Evolutionary conservation across 2,113 vertebrate species (phyloP), one percentile per base, ranked within the genome.

Genomic region (Pachypanchax playfairii): DNA sequence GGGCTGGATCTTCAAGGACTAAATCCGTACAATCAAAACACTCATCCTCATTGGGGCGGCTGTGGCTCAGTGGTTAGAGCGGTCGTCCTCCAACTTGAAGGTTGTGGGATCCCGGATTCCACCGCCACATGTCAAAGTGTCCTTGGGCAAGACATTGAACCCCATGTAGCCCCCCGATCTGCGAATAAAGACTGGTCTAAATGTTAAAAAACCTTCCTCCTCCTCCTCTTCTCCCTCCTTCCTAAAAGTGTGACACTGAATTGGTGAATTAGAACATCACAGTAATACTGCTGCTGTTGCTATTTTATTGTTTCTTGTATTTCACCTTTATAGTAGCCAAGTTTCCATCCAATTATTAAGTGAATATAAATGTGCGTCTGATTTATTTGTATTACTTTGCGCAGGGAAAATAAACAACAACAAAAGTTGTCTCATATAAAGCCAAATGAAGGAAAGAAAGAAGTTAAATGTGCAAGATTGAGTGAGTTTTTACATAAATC

Each of bases 21-120:
- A 84, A 85, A 79, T 82, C 70, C 51, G 24, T 52, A 51, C 47
- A 58, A 60, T 65, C 20, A 61, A 70, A 79, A 64, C 67, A 81
- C 50, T 70, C 53, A 62, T 56, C 58, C 55, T 49, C 31, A 31
- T 21, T n/a, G n/a, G n/a, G n/a, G n/a, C n/a, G n/a, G n/a, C n/a
- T n/a, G n/a, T n/a, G n/a, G n/a, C n/a, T n/a, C n/a, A n/a, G n/a
- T n/a, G n/a, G n/a, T n/a, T n/a, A n/a, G n/a, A n/a, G n/a, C n/a
- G n/a, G n/a, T n/a, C n/a, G n/a, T n/a, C n/a, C n/a, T n/a, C n/a
- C n/a, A n/a, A n/a, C n/a, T n/a, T n/a, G n/a, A n/a, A n/a, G n/a
- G n/a, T n/a, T n/a, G n/a, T n/a, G n/a, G n/a, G n/a, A n/a, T n/a
- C n/a, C n/a, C n/a, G n/a, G n/a, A n/a, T n/a, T n/a, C n/a, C n/a